These are phyloP conservation scores for Teleogryllus occipitalis DNA, from an alignment of 1,140 invertebrate species.

Conservation along the genomic window DNA sequence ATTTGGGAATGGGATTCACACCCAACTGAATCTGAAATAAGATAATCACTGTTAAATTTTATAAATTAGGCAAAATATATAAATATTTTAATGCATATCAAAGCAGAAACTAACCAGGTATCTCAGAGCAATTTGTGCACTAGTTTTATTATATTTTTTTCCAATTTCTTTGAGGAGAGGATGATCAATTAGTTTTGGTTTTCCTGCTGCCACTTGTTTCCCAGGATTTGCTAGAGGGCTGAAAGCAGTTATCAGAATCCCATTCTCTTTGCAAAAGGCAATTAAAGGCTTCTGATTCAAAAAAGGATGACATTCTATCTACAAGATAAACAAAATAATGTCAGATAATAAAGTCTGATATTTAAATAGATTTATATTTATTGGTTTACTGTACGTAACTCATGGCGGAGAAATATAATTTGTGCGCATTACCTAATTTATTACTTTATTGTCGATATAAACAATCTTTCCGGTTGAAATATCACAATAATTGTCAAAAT, in stretches of 20 bases:
- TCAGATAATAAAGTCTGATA: neutral
- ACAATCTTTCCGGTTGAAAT: too few species aligned
- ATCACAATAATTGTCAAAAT: neutral
- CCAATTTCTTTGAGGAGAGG: constrained; percentile 40
- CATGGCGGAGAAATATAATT: too few species aligned
- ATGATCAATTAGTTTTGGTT: constrained; percentile 3
- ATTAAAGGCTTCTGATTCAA: constrained; percentile 52
- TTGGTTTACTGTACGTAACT: neutral
- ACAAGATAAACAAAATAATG: constrained; percentile 14
- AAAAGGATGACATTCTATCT: constrained; percentile 66
- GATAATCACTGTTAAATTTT: too few species aligned
- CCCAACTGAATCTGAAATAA: too few species aligned
- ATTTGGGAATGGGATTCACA: too few species aligned
- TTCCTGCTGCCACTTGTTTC: neutral
- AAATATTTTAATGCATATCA: too few species aligned
- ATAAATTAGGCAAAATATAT: too few species aligned
- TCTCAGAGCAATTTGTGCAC: constrained; percentile 37
- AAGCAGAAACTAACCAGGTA: constrained; percentile 14
- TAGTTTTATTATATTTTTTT: constrained; percentile 55
- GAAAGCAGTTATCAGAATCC: constrained; percentile 56
- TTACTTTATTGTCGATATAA: neutral
- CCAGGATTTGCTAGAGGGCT: constrained; percentile 49
- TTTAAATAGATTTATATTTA: neutral
- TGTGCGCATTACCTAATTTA: neutral
- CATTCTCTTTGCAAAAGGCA: constrained; percentile 46